Base-by-base conservation (phyloP, 2,888 invertebrate species). In the Ormyrus rosae region DNA sequence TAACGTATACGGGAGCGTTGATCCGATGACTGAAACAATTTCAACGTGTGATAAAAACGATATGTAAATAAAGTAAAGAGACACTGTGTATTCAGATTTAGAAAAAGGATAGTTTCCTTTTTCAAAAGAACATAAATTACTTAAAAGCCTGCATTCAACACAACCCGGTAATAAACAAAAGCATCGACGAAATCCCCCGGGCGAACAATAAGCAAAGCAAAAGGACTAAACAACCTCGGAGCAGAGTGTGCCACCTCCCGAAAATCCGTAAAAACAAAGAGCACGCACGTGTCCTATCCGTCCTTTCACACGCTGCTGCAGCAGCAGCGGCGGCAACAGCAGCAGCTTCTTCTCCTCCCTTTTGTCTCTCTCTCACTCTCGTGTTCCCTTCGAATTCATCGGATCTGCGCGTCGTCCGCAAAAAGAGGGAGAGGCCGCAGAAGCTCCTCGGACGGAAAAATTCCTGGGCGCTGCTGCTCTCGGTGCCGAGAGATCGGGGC, bases 401-500 rank as follows among this genome's bases (percentile, higher is more conserved):
- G 55, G 68, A 81, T 80, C 79, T 19, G 67, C 56, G 69, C 13
- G 68, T 74, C 13, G 68, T 74, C 68, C 63, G 77, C 50, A 69
- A 48, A 64, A 9, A 56, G 46, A 78, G 19, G 5, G 58, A 50
- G 46, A 9, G 6, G 34, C 19, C 19, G 19, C n/a, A 13, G 79
- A 82, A 64, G 73, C 82, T 77, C 83, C 82, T 84, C 83, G 82
- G 83, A 82, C 85, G 86, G 85, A 87, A 71, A 67, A 88, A 88
- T 89, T 88, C 87, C 86, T 81, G 45, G 76, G 53, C 65, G 19
- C 58, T 46, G 73, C 72, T 75, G 56, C 58, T 55, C 60, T 60
- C 72, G 84, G 82, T 86, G 85, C 85, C 84, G 85, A 84, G 85
- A 87, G 86, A 89, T 87, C 87, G 86, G 87, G 85, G 86, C 87